Percentiles rank a stretch among this genome's conserved stretches.
phyloP scores from a whole-genome alignment of 2,113 vertebrate genomes.

The Silurus meridionalis region DNA sequence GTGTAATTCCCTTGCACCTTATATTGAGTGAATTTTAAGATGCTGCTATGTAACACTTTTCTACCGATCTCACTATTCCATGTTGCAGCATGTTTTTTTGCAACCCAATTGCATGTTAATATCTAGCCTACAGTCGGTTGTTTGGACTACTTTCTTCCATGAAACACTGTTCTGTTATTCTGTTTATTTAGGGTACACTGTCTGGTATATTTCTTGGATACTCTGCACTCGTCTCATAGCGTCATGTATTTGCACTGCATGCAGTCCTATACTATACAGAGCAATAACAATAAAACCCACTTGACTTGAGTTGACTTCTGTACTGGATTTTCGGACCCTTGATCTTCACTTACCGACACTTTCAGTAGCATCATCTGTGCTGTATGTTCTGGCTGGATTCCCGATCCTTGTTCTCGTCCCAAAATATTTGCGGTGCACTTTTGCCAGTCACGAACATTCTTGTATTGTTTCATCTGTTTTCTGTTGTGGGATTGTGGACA shows the following conservation, averaged over 20 bases:
- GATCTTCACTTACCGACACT: conserved; percentile 9
- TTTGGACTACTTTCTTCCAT: background rate
- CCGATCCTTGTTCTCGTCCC: conserved; percentile 30
- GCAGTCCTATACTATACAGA: background rate
- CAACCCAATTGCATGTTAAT: background rate
- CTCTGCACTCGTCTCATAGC: background rate
- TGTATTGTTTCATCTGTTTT: conserved; percentile 49
- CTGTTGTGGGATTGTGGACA: conserved; percentile 43
- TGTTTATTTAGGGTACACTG: background rate
- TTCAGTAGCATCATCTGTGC: conserved; percentile 36
- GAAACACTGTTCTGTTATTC: background rate
- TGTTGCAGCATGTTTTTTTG: background rate
- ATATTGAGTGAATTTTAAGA: background rate
- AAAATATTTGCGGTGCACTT: conserved; percentile 52
- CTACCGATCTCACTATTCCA: background rate
- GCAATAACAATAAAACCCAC: background rate
- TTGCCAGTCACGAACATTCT: conserved; percentile 47
- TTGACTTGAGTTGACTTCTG: background rate
- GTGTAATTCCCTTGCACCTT: background rate
- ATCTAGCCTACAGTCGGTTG: background rate
- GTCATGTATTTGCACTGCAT: background rate
- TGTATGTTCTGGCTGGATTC: conserved; percentile 41
- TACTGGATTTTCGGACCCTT: background rate
- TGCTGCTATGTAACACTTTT: background rate
- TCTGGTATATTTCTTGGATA: background rate